Conservation (phyloP, 2,113 vertebrate species). For the Micronycteris hirsuta region DNA sequence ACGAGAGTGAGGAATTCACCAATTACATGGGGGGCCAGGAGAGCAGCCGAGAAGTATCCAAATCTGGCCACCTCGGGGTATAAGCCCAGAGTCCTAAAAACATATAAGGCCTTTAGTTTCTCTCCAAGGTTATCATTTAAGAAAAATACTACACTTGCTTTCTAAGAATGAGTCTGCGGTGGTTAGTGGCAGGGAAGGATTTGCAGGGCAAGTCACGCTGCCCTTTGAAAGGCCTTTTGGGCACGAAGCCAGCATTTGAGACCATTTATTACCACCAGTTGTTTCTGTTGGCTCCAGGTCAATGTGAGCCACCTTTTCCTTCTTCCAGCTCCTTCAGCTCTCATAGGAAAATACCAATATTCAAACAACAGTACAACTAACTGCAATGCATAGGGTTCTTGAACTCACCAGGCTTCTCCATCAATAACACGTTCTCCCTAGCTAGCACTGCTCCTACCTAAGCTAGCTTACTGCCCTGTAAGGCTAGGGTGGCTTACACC, state of each 20-base stretch:
- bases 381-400: not conserved
- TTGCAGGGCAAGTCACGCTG: not conserved
- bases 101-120: conserved; percentile 21
- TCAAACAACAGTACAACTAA: not conserved
- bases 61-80: conserved; percentile 89
- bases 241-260: not conserved
- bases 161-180: not conserved
- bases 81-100: conserved; percentile 88
- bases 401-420: not conserved
- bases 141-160: not conserved
- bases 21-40: conserved; percentile 88
- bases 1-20: conserved; percentile 92
- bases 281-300: not conserved
- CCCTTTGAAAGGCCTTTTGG: not conserved
- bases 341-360: not conserved
- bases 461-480: not conserved
- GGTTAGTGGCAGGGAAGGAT: not conserved
- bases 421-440: not conserved
- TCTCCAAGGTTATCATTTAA: not conserved
- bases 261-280: not conserved
- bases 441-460: not conserved
- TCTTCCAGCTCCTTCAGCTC: not conserved
- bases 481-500: not conserved
- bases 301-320: not conserved
- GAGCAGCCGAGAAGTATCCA: conserved; percentile 88